Percentiles rank a stretch among this genome's conserved stretches.
Conservation (phyloP, 2,888 invertebrate species). For the Lochmaea crataegi region DNA sequence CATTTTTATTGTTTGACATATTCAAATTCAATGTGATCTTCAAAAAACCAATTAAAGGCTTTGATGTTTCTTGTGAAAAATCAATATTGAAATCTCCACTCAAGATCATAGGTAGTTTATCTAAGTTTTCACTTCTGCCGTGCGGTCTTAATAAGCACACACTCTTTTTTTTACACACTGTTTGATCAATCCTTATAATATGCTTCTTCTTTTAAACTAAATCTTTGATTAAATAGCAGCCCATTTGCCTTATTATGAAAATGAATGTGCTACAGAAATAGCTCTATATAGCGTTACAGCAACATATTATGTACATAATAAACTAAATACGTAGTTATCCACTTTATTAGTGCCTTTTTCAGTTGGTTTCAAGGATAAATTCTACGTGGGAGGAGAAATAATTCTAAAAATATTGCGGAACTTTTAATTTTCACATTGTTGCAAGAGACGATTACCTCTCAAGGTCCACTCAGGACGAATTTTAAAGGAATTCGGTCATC, state of each 20-base stretch:
- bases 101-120: too few relatives aligned
- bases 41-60: too few relatives aligned
- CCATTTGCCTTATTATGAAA: background rate
- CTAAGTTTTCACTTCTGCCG: too few relatives aligned
- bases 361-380: conserved; percentile 24
- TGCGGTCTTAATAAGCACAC: too few relatives aligned
- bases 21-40: too few relatives aligned
- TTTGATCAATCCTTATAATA: too few relatives aligned
- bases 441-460: conserved; percentile 24
- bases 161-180: too few relatives aligned
- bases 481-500: conserved; percentile 28
- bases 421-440: conserved; percentile 28
- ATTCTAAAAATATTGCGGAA: conserved; percentile 18
- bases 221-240: background rate
- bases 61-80: too few relatives aligned
- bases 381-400: conserved; percentile 20
- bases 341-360: conserved; percentile 29
- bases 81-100: too few relatives aligned
- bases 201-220: background rate
- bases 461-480: conserved; percentile 18
- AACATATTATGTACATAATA: conserved; percentile 5
- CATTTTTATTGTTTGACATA: too few relatives aligned
- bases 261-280: conserved; percentile 7
- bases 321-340: conserved; percentile 6
- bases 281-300: background rate